A percentile compares a stretch with the other conserved stretches of the same genome.
Evolutionary conservation across 2,888 invertebrate genomes (phyloP).

Genomic region (Lycophotia porphyrea): DNA sequence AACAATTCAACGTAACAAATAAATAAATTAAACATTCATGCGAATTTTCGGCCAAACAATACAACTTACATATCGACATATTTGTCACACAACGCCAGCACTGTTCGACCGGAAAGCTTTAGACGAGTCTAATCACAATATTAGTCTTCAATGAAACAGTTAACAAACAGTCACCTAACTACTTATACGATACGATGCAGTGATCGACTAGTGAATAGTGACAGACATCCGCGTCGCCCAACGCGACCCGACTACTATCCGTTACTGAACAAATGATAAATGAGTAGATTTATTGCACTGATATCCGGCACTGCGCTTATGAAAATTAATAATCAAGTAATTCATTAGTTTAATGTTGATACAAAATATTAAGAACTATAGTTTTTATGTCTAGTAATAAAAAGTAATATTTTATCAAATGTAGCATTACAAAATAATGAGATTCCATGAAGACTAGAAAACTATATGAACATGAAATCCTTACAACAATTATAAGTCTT

Average conservation of each 20-base stretch:
- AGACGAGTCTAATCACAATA: conserved; percentile 68
- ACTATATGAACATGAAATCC: conserved; percentile 90
- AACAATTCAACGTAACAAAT: conserved; percentile 88
- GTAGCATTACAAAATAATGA: conserved; percentile 86
- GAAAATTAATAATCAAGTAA: conserved; percentile 68
- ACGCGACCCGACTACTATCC: conserved; percentile 68
- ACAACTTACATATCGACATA: conserved; percentile 85
- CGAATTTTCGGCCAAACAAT: conserved; percentile 87
- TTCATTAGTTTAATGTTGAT: conserved; percentile 73
- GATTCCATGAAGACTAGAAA: conserved; percentile 89
- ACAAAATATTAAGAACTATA: conserved; percentile 80
- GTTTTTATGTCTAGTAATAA: conserved; percentile 76
- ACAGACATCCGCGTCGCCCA: conserved; percentile 68
- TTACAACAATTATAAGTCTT: conserved; percentile 89
- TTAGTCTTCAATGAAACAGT: conserved; percentile 64
- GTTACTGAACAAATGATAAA: conserved; percentile 70
- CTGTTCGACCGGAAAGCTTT: conserved; percentile 74
- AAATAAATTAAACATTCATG: conserved; percentile 87
- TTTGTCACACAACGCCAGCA: conserved; percentile 84
- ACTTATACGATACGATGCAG: conserved; percentile 56
- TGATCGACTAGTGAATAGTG: conserved; percentile 37
- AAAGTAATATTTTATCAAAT: conserved; percentile 81
- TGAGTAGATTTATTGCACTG: conserved; percentile 72
- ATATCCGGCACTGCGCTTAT: conserved; percentile 79
- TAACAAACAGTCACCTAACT: conserved; percentile 56